Percentiles rank a stretch among this genome's conserved stretches.
Conservation (phyloP, 2,797 vertebrate genomes). For the Sebastes cheni region DNA sequence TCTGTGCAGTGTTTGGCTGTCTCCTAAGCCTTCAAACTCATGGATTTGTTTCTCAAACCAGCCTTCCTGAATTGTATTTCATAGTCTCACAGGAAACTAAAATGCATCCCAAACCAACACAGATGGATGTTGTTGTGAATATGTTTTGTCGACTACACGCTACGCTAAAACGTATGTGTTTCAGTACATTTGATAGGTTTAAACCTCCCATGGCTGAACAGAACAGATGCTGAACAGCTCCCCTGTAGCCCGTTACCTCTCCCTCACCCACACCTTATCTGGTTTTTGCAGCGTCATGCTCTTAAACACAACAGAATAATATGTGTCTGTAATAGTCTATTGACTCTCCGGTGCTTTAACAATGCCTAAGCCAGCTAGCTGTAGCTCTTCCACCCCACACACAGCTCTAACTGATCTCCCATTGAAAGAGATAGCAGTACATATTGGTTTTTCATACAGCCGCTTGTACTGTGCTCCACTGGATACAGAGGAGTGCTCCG, state of each 20-base stretch:
- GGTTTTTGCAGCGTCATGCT: constrained; percentile 23
- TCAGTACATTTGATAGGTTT: background rate
- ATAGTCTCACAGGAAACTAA: background rate
- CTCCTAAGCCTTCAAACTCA: background rate
- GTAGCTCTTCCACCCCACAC: constrained; percentile 21
- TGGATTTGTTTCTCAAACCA: background rate
- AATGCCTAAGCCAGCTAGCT: constrained; percentile 18
- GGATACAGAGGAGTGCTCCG: constrained; percentile 46
- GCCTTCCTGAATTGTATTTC: background rate
- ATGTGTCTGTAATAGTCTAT: constrained; percentile 38
- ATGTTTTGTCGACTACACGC: background rate
- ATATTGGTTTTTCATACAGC: constrained; percentile 66
- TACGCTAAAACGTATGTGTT: background rate
- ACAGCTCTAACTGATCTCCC: constrained; percentile 52
- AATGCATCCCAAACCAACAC: background rate
- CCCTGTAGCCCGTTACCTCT: constrained; percentile 10
- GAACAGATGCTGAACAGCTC: constrained; percentile 15
- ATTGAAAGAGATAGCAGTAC: constrained; percentile 51
- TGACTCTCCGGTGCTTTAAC: constrained; percentile 37
- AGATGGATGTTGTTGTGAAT: background rate
- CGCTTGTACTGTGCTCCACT: constrained; percentile 37
- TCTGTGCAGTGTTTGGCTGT: background rate
- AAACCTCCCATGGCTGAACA: background rate
- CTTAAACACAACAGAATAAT: constrained; percentile 35
- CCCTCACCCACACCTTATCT: constrained; percentile 18